Conservation (phyloP, 2,113 vertebrate genomes). For the Perognathus longimembris region DNA sequence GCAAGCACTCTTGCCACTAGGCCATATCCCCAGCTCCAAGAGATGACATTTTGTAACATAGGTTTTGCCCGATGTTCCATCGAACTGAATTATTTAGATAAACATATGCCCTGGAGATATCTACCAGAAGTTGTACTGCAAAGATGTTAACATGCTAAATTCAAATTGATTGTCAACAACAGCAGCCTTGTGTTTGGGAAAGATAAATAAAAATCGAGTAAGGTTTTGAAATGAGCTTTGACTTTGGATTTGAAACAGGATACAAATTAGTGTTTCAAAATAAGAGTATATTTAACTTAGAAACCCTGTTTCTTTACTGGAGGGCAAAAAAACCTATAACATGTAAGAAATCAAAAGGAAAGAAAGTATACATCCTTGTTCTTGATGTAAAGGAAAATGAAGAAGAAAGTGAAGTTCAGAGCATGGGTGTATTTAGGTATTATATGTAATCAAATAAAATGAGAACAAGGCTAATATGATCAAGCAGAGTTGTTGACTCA, state of each 20-base stretch:
- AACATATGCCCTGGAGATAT: neutral
- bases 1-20: no score
- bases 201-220: slow-evolving; percentile 57
- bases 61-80: neutral
- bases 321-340: neutral
- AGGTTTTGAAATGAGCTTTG: slow-evolving; percentile 54
- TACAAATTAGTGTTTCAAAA: slow-evolving; percentile 37
- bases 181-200: slow-evolving; percentile 37
- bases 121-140: neutral
- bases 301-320: neutral
- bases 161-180: slow-evolving; percentile 15
- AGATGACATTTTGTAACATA: neutral
- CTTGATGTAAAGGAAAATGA: slow-evolving; percentile 1
- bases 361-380: neutral
- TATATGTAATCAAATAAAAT: slow-evolving; percentile 18
- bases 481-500: slow-evolving; percentile 20
- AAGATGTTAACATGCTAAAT: slow-evolving; percentile 16
- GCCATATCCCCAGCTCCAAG: no score
- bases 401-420: neutral
- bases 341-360: neutral
- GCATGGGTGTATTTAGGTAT: rapidly evolving
- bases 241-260: neutral
- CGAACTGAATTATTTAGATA: slow-evolving; percentile 25
- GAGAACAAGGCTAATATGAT: slow-evolving; percentile 45
- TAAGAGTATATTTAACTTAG: slow-evolving; percentile 4